phyloP scores from a whole-genome alignment of 2,113 vertebrate species.

The Athene cunicularia region DNA sequence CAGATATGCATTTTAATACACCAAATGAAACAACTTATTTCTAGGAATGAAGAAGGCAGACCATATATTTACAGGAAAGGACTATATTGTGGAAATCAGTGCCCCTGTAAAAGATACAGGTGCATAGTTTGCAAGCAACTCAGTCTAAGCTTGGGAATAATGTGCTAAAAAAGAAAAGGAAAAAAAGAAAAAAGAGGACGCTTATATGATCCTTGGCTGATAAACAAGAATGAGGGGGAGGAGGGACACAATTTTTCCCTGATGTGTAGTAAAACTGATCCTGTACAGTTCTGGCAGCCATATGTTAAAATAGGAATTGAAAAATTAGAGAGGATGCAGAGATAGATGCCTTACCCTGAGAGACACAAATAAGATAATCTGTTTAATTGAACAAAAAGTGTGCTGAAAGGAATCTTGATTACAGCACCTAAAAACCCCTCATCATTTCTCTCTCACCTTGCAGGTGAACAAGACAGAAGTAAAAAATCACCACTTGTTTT shows the following conservation, averaged over 20 bases:
- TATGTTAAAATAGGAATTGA: not conserved
- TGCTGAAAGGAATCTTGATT: not conserved
- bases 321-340: not conserved
- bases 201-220: not conserved
- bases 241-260: not conserved
- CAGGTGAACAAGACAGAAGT: not conserved
- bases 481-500: not conserved
- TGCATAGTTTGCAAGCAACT: not conserved
- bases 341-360: not conserved
- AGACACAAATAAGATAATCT: not conserved
- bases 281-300: not conserved
- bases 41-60: not conserved
- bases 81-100: not conserved
- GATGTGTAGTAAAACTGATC: not conserved
- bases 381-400: not conserved
- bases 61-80: not conserved
- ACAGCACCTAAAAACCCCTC: not conserved
- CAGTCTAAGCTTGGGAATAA: not conserved
- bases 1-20: not conserved
- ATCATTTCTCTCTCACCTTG: not conserved
- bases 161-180: not conserved
- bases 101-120: not conserved
- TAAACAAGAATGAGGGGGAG: not conserved
- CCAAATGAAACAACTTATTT: not conserved
- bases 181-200: not conserved